A percentile compares a stretch with the other conserved stretches of the same genome.
Conservation (phyloP, 2,113 vertebrate species). For the Microcebus tavaratra region DNA sequence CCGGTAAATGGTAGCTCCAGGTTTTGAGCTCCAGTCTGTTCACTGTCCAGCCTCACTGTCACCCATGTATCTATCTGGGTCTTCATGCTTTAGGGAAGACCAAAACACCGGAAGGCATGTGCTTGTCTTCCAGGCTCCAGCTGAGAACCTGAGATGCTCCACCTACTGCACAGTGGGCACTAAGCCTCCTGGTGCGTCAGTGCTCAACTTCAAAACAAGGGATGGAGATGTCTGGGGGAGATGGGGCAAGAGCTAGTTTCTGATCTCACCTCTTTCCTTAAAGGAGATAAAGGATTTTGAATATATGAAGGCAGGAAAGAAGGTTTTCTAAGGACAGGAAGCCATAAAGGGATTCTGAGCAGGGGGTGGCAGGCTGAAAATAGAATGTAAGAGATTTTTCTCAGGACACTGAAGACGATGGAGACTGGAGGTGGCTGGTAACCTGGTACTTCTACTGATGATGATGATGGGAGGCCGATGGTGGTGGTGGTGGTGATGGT, state of each 20-base stretch:
- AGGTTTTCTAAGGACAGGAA: background rate
- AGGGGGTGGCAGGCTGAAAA: background rate
- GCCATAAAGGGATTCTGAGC: background rate
- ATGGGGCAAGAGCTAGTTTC: background rate
- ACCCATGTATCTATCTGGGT: background rate
- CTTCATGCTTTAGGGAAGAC: background rate
- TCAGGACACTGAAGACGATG: background rate
- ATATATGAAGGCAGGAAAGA: background rate
- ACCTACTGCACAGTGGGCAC: background rate
- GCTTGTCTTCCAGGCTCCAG: background rate
- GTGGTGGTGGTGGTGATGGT: no score
- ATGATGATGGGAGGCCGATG: background rate
- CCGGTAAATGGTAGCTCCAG: background rate
- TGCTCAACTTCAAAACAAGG: background rate
- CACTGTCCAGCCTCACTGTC: background rate
- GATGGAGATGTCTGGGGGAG: background rate
- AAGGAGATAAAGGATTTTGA: background rate
- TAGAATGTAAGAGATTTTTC: background rate
- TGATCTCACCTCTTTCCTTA: background rate
- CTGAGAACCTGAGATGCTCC: background rate
- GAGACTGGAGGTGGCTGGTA: background rate
- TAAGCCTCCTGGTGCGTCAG: background rate
- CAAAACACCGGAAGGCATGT: background rate
- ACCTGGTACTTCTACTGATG: background rate
- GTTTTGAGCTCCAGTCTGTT: background rate